These are phyloP conservation scores for Centropus bengalensis DNA, from an alignment of 2,113 vertebrate species.

Conservation along the genomic window DNA sequence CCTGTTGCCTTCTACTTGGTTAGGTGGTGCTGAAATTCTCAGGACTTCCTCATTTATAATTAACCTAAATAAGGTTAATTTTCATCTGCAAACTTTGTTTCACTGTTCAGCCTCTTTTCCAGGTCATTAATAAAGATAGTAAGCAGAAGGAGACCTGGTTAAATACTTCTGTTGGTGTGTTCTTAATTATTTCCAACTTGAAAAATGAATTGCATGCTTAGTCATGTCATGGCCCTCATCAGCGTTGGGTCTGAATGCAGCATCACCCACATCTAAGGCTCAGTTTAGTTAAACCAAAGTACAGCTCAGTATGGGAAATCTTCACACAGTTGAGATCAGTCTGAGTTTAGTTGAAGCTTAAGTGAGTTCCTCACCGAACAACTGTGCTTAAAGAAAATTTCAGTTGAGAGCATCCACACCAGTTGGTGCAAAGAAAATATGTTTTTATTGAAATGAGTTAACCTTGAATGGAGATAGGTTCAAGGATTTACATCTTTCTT, in stretches of 20 bases:
- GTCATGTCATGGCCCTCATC: neutral
- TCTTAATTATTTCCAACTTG: neutral
- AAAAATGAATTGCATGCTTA: accelerated
- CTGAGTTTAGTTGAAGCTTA: neutral
- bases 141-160: neutral
- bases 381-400: neutral
- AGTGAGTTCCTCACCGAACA: neutral
- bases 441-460: neutral
- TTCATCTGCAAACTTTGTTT: constrained; percentile 33
- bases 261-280: neutral
- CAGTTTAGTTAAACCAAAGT: neutral
- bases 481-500: neutral
- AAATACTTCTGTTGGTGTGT: neutral
- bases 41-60: neutral
- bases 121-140: constrained; percentile 32
- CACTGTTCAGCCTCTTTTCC: neutral
- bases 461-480: neutral
- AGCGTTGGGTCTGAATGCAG: neutral
- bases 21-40: constrained; percentile 37
- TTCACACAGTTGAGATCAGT: neutral
- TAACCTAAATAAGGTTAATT: constrained; percentile 44
- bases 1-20: neutral
- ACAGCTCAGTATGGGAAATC: neutral
- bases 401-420: neutral
- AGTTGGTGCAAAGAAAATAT: neutral